phyloP scores from a whole-genome alignment of 2,797 vertebrate species.

The Cirrhinus molitorella region DNA sequence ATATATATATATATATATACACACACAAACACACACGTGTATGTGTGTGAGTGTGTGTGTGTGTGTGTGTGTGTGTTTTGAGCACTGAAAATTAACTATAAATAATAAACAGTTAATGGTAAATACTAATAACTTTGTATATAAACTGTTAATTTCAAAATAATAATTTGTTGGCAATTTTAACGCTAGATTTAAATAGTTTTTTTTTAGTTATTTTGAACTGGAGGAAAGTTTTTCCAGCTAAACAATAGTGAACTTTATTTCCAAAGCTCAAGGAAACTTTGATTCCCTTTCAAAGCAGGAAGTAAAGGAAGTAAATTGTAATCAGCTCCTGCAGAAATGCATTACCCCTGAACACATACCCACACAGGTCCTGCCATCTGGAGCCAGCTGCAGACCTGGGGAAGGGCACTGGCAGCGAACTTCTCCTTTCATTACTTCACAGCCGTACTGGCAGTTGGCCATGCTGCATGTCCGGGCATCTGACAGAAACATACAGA shows the following conservation, averaged over 20 bases:
- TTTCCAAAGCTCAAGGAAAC: background rate
- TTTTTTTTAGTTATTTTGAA: too few relatives aligned
- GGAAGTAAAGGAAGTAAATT: background rate
- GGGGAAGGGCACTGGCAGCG: constrained; percentile 95
- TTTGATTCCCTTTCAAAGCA: background rate
- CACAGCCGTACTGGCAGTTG: constrained; percentile 98
- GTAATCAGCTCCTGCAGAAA: background rate
- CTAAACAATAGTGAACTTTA: background rate
- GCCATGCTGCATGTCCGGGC: constrained; percentile 91
- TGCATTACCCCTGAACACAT: constrained; percentile 67
- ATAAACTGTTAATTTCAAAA: too few relatives aligned
- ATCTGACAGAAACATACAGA: constrained; percentile 74
- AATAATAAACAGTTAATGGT: too few relatives aligned
- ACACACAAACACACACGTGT: too few relatives aligned
- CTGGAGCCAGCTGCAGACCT: constrained; percentile 91
- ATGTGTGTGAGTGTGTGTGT: too few relatives aligned
- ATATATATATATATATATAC: too few relatives aligned
- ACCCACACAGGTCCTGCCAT: constrained; percentile 95
- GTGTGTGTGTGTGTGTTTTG: too few relatives aligned
- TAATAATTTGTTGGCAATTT: too few relatives aligned
- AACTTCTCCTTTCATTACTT: constrained; percentile 92
- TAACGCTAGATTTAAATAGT: too few relatives aligned
- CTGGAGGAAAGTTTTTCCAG: background rate
- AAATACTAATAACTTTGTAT: too few relatives aligned
- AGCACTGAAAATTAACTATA: too few relatives aligned